Percentiles rank a stretch among this genome's conserved stretches.
Conservation (phyloP, 92 coral and sea anemone genomes). For the Hydrozoanthus gracilis region DNA sequence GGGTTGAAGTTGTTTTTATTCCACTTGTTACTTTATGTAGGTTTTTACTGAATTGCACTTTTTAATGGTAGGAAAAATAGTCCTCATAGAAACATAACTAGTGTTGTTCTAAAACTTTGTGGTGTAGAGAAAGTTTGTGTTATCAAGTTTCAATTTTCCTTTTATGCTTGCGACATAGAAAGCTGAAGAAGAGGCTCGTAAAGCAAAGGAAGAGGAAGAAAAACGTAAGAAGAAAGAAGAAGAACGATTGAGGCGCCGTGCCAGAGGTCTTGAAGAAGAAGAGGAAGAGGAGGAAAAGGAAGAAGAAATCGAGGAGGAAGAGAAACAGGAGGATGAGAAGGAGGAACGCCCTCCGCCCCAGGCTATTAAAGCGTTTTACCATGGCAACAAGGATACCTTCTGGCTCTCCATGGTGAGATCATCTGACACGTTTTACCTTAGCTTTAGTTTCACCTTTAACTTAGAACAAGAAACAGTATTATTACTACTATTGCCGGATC, state of each 20-base stretch:
- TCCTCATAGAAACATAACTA: background rate
- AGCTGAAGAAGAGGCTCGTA: conserved; percentile 95
- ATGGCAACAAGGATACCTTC: conserved; percentile 83
- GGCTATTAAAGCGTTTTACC: conserved; percentile 88
- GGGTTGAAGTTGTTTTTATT: too few species aligned
- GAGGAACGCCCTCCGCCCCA: conserved; percentile 74
- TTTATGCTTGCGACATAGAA: conserved; percentile 48
- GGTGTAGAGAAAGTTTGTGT: too few species aligned
- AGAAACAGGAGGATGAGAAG: conserved; percentile 60
- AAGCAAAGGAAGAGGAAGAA: conserved; percentile 93
- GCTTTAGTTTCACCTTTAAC: too few species aligned
- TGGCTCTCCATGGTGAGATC: conserved; percentile 87
- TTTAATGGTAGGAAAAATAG: too few species aligned
- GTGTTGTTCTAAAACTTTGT: too few species aligned
- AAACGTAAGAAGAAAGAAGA: conserved; percentile 93
- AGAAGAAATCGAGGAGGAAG: conserved; percentile 72
- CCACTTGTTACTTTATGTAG: too few species aligned
- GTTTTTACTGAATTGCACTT: too few species aligned
- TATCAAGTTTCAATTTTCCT: background rate
- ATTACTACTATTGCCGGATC: too few species aligned
- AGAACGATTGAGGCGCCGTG: conserved; percentile 89
- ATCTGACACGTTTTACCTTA: too few species aligned
- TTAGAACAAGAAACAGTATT: too few species aligned
- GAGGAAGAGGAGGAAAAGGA: conserved; percentile 68
- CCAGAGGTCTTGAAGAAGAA: conserved; percentile 89